Evolutionary conservation across 2,888 invertebrate species (phyloP).

Genomic region (Carabus problematicus): DNA sequence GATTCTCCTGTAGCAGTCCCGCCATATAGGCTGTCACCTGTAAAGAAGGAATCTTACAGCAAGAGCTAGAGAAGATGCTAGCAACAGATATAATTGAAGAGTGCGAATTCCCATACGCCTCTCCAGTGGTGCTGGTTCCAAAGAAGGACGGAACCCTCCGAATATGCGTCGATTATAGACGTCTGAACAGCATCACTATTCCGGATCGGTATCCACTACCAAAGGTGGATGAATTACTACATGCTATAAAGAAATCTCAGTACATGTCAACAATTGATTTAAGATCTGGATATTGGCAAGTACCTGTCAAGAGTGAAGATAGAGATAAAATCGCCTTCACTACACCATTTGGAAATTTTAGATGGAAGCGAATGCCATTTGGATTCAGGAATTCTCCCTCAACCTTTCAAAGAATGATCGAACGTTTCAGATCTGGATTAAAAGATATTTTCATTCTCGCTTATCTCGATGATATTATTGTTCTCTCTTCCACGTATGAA

Average conservation of each 20-base stretch:
- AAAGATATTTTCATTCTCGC: background rate
- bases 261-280: conserved; percentile 22
- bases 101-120: conserved; percentile 23
- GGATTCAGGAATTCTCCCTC: conserved; percentile 2
- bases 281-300: conserved; percentile 13
- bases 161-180: conserved; percentile 14
- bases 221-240: conserved; percentile 17
- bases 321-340: conserved; percentile 15
- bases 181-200: conserved; percentile 14
- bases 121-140: background rate
- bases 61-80: too few species aligned
- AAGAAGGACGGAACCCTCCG: conserved; percentile 1
- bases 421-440: conserved; percentile 9
- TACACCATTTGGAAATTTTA: conserved; percentile 15
- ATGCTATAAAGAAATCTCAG: conserved; percentile 1
- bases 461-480: conserved; percentile 17
- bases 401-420: conserved; percentile 20
- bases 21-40: too few species aligned
- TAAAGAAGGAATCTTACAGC: too few species aligned
- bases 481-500: conserved; percentile 23
- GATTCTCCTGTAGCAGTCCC: background rate
- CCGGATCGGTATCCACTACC: conserved; percentile 27
- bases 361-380: conserved; percentile 23
- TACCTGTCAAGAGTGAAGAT: background rate
- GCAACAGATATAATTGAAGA: conserved; percentile 7